Conservation (phyloP, 1,140 invertebrate species). For the Nebria ingens region DNA sequence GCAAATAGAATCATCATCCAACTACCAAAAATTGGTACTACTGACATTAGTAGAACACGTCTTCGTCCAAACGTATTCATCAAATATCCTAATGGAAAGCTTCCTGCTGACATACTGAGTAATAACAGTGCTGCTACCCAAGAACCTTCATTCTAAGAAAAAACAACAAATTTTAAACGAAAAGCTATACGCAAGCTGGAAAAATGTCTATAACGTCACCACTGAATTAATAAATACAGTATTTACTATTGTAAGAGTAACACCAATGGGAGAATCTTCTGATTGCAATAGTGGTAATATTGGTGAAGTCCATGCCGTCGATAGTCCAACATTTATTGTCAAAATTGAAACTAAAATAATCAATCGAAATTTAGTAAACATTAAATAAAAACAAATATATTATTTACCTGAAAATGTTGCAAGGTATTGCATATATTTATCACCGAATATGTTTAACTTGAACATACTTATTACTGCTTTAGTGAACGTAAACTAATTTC, state of each 20-base stretch:
- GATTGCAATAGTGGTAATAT: not conserved
- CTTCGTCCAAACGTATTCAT: not conserved
- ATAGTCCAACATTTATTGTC: not conserved
- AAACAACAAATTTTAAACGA: no score
- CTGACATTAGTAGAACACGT: not conserved
- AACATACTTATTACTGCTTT: no score
- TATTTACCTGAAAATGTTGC: not conserved
- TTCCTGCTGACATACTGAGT: not conserved
- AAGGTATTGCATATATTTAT: not conserved
- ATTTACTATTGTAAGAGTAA: not conserved
- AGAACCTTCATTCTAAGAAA: not conserved
- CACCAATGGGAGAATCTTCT: not conserved
- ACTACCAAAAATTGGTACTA: not conserved
- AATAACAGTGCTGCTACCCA: not conserved
- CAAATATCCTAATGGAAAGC: not conserved
- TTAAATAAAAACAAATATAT: no score
- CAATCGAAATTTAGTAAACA: no score
- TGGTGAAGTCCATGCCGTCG: not conserved
- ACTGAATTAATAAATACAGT: no score
- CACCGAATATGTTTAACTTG: not conserved
- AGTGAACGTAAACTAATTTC: no score
- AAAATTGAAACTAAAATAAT: constrained; percentile 1
- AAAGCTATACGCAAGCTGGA: no score
- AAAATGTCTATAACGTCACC: no score
- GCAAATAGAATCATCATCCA: not conserved